A percentile compares a stretch with the other conserved stretches of the same genome.
Conservation (phyloP, 2,113 vertebrate species). For the Willisornis vidua region DNA sequence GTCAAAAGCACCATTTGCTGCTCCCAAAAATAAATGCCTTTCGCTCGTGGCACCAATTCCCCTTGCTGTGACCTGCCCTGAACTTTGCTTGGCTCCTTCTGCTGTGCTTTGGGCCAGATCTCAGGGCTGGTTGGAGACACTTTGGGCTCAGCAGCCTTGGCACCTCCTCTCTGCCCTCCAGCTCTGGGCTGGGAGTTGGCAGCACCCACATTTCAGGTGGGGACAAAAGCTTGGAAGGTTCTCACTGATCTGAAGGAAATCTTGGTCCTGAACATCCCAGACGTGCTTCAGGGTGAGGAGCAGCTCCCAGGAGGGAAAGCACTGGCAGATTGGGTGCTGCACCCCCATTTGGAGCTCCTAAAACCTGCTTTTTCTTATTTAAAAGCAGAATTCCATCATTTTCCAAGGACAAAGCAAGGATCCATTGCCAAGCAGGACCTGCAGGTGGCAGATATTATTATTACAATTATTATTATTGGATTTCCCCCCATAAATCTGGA, state of each 20-base stretch:
- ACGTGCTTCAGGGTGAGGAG: not conserved
- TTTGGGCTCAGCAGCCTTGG: not conserved
- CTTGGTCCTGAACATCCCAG: not conserved
- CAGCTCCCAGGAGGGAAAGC: not conserved
- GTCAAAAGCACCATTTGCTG: not conserved
- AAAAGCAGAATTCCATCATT: not conserved
- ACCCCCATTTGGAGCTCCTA: not conserved
- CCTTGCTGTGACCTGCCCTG: not conserved
- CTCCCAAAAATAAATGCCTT: not conserved
- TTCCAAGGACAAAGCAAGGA: not conserved
- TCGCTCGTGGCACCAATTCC: not conserved
- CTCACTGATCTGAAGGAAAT: accelerated
- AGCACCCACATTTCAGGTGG: not conserved
- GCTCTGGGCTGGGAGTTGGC: accelerated
- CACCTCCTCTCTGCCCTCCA: not conserved
- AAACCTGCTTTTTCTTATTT: not conserved
- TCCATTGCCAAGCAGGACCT: not conserved
- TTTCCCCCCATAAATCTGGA: not conserved
- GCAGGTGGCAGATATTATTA: too few species aligned
- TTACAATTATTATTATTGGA: not conserved
- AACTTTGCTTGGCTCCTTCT: not conserved
- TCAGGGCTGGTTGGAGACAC: not conserved
- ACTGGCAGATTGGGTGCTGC: not conserved
- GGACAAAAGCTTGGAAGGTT: not conserved
- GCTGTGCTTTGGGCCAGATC: not conserved